These are phyloP conservation scores for Petrosia ficiformis DNA, from an alignment of 37 sponge, comb jelly and placozoan genomes.

Conservation along the genomic window DNA sequence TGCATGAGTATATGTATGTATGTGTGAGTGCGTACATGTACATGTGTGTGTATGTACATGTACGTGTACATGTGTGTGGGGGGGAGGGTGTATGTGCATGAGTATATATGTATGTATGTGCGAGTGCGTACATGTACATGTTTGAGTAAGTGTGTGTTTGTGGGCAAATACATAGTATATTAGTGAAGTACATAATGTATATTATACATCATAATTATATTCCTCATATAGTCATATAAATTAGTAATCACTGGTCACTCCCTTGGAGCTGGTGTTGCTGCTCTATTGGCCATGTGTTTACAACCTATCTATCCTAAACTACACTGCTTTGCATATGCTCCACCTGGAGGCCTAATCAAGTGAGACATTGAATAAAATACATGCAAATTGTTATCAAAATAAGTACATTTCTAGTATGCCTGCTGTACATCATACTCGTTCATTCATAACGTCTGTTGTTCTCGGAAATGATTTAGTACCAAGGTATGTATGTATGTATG, in stretches of 20 bases:
- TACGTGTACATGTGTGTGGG: too few species aligned
- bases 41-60: neutral
- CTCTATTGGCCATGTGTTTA: constrained; percentile 57
- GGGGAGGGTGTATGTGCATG: neutral
- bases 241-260: constrained; percentile 66
- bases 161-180: neutral
- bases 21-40: too few species aligned
- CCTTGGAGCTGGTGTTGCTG: constrained; percentile 59
- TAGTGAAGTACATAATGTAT: neutral
- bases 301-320: constrained; percentile 39
- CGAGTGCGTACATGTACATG: neutral
- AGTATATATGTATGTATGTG: neutral
- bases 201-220: neutral
- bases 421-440: constrained; percentile 38
- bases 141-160: neutral
- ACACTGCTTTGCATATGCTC: constrained; percentile 75
- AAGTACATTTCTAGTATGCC: constrained; percentile 20
- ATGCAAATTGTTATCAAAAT: neutral
- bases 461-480: constrained; percentile 74
- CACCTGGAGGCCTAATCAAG: constrained; percentile 50
- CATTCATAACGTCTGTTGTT: constrained; percentile 64
- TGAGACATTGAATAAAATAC: neutral
- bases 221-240: constrained; percentile 37
- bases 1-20: too few species aligned
- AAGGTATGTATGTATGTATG: constrained; percentile 39